phyloP scores from a whole-genome alignment of 1,140 invertebrate species.

The Drosophila bipectinata region DNA sequence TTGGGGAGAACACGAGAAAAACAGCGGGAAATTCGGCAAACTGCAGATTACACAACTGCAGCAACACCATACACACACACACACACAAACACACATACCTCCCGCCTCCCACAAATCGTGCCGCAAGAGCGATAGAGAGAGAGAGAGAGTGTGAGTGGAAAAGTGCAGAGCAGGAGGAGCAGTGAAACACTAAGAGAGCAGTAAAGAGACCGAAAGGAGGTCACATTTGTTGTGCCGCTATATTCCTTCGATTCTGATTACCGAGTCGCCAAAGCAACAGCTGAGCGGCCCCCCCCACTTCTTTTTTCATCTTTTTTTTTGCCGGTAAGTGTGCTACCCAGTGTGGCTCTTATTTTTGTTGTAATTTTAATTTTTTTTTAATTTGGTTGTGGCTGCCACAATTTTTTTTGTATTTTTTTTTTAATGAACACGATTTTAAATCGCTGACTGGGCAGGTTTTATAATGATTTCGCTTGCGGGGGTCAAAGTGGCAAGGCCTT shows the following conservation, averaged over 20 bases:
- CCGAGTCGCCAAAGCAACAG: conserved; percentile 45
- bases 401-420: conserved; percentile 5
- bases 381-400: conserved; percentile 5
- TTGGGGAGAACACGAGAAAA: conserved; percentile 4
- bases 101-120: conserved; percentile 1
- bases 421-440: conserved; percentile 4
- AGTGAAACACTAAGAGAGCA: neutral
- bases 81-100: neutral
- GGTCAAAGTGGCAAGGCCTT: conserved; percentile 40
- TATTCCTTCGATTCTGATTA: conserved; percentile 26
- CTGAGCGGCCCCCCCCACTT: conserved; percentile 30
- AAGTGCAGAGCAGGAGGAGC: neutral
- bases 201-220: conserved; percentile 25
- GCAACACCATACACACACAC: conserved; percentile 11
- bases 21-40: conserved; percentile 9
- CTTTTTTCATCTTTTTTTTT: conserved; percentile 37
- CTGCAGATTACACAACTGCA: conserved; percentile 13
- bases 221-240: conserved; percentile 16
- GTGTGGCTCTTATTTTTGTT: neutral
- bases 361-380: neutral
- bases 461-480: conserved; percentile 31
- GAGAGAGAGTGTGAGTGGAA: neutral
- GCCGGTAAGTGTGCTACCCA: conserved; percentile 28
- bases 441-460: conserved; percentile 40
- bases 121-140: conserved; percentile 5